phyloP scores from a whole-genome alignment of 2,113 vertebrate species.

The Varanus salvator region DNA sequence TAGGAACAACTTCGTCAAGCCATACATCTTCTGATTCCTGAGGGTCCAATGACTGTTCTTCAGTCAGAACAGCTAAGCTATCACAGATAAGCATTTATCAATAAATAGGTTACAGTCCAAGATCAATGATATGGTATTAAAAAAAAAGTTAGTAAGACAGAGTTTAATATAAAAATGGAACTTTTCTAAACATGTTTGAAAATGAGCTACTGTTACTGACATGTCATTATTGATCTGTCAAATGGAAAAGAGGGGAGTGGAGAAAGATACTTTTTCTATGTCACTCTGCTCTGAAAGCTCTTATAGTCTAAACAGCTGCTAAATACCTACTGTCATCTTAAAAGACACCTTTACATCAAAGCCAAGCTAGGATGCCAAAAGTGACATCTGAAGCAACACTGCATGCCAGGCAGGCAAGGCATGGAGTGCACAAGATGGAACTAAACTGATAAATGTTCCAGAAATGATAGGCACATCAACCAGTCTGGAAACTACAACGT shows the following conservation, averaged over 20 bases:
- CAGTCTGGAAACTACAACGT: not conserved
- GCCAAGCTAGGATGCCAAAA: not conserved
- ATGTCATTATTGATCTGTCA: not conserved
- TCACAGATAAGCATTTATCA: not conserved
- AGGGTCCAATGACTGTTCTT: not conserved
- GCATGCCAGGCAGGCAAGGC: not conserved
- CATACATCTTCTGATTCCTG: not conserved
- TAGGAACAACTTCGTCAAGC: not conserved
- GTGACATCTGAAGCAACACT: not conserved
- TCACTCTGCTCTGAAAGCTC: not conserved
- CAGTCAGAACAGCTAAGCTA: not conserved
- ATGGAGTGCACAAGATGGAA: not conserved
- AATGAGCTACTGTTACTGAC: not conserved
- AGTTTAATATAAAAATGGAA: conserved; percentile 10
- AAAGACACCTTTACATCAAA: conserved; percentile 9
- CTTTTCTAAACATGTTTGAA: not conserved
- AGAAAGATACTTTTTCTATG: not conserved
- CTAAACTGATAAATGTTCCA: not conserved
- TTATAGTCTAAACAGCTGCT: not conserved
- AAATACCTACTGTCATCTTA: conserved; percentile 2
- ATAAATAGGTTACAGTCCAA: not conserved
- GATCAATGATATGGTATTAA: not conserved
- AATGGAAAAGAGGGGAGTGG: not conserved
- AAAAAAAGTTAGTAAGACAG: not conserved
- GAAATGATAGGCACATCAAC: not conserved